phyloP scores from a whole-genome alignment of 2,113 vertebrate species.

The Seriola aureovittata region DNA sequence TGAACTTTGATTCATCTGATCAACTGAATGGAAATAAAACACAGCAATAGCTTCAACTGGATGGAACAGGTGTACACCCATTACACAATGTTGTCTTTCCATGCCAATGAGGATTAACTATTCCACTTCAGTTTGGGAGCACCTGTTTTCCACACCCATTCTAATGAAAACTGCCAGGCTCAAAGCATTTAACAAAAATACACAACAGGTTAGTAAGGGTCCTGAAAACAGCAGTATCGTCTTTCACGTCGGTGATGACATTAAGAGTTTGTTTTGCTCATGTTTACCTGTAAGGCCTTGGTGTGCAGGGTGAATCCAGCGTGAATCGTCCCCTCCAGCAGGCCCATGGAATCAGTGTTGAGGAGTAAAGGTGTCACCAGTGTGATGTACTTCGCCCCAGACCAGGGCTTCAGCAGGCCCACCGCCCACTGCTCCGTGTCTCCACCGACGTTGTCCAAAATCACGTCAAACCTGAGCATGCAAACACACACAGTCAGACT shows the following conservation, averaged over 20 bases:
- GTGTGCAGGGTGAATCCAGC: conserved; percentile 87
- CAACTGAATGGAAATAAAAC: conserved; percentile 34
- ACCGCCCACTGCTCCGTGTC: conserved; percentile 90
- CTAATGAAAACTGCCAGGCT: background rate
- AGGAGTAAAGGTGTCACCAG: conserved; percentile 92
- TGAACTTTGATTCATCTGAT: conserved; percentile 19
- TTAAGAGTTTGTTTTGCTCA: background rate
- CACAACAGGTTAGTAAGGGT: background rate
- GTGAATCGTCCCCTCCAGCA: conserved; percentile 88
- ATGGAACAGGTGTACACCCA: conserved; percentile 15
- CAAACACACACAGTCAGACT: conserved; percentile 7
- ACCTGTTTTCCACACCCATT: conserved; percentile 34
- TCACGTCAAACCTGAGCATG: conserved; percentile 85
- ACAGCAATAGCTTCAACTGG: background rate
- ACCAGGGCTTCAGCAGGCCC: conserved; percentile 91
- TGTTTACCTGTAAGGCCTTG: conserved; percentile 89
- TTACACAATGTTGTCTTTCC: conserved; percentile 16
- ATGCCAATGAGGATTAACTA: conserved; percentile 9
- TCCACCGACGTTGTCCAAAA: conserved; percentile 92
- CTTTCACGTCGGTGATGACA: background rate
- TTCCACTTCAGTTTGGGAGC: conserved; percentile 19
- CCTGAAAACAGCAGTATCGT: background rate
- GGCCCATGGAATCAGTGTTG: conserved; percentile 89
- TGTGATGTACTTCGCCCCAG: conserved; percentile 92
- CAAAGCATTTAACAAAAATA: background rate